Conservation (phyloP, 2,113 vertebrate genomes). For the Atlantisia rogersi region DNA sequence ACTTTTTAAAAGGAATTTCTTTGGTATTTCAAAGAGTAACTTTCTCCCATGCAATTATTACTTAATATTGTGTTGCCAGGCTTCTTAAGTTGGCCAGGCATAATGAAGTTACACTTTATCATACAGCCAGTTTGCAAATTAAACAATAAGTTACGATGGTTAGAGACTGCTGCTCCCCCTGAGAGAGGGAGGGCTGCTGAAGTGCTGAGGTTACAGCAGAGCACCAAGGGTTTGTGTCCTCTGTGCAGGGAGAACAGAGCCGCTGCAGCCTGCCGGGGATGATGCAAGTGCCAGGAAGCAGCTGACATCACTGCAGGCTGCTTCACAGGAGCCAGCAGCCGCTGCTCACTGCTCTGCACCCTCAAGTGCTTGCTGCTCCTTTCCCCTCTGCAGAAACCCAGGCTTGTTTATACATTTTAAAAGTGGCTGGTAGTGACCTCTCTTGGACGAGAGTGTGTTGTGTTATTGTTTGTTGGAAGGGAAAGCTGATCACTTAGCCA, state of each 20-base stretch:
- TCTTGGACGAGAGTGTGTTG: not conserved
- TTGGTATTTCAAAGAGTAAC: not conserved
- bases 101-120: not conserved
- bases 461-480: not conserved
- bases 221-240: not conserved
- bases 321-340: not conserved
- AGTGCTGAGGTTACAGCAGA: not conserved
- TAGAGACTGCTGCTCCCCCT: not conserved
- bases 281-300: not conserved
- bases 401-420: not conserved
- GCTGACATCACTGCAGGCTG: not conserved
- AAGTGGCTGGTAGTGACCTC: not conserved
- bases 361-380: too few species aligned
- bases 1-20: not conserved
- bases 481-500: not conserved
- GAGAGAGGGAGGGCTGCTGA: not conserved
- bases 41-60: not conserved
- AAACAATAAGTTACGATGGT: not conserved
- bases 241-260: not conserved
- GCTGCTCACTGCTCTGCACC: fast-evolving
- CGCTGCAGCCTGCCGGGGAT: fast-evolving
- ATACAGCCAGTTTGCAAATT: not conserved
- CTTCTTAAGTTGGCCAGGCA: not conserved
- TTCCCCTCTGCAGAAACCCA: not conserved
- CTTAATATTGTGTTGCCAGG: not conserved